These are phyloP conservation scores for Botia almorhae DNA, from an alignment of 2,797 vertebrate genomes.

Conservation along the genomic window DNA sequence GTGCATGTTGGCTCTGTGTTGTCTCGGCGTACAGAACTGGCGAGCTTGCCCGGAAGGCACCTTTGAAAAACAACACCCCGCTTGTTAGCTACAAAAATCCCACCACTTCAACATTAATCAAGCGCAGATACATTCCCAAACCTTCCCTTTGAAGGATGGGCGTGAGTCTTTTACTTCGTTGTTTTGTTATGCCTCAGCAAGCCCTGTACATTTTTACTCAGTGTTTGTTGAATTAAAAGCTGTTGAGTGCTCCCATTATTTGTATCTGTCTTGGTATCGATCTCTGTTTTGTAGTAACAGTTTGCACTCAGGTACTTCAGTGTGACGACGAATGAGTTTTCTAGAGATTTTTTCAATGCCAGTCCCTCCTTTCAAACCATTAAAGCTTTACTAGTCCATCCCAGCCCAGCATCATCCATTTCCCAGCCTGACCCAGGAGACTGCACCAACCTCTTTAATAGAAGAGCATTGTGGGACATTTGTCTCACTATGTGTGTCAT, in stretches of 20 bases:
- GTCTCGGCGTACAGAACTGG: slow-evolving; percentile 15
- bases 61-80: slow-evolving; percentile 56
- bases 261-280: slow-evolving; percentile 49
- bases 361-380: slow-evolving; percentile 52
- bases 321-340: slow-evolving; percentile 57
- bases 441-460: slow-evolving; percentile 49
- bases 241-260: slow-evolving; percentile 65
- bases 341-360: slow-evolving; percentile 50
- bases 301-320: slow-evolving; percentile 48
- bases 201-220: slow-evolving; percentile 45
- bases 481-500: slow-evolving; percentile 52
- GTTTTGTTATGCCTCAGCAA: slow-evolving; percentile 39
- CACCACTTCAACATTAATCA: slow-evolving; percentile 80
- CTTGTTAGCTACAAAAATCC: slow-evolving; percentile 80
- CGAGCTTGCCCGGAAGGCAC: slow-evolving; percentile 24
- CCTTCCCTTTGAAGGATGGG: slow-evolving; percentile 77
- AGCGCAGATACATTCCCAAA: slow-evolving; percentile 62
- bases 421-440: slow-evolving; percentile 21
- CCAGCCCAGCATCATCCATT: slow-evolving; percentile 63
- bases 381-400: slow-evolving; percentile 36
- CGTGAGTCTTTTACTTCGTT: slow-evolving; percentile 60
- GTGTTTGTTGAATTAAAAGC: slow-evolving; percentile 64
- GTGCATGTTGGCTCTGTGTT: slow-evolving; percentile 53
- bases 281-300: slow-evolving; percentile 53
- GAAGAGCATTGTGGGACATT: slow-evolving; percentile 52